Evolutionary conservation across 2,888 invertebrate genomes (phyloP).

Genomic region (Monoplex corrugatus): DNA sequence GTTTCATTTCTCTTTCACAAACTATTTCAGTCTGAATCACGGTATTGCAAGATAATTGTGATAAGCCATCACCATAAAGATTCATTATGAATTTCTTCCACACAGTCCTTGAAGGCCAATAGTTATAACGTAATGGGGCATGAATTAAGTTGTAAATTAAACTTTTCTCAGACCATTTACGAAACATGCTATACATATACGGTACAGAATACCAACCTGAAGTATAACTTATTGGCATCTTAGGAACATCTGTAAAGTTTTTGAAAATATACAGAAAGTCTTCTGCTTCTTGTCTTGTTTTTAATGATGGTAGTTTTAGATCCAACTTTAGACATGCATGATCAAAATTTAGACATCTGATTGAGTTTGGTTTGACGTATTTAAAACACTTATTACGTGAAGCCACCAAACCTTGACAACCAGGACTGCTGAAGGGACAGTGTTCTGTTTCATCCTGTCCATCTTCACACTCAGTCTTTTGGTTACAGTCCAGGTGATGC

Average conservation of each 20-base stretch:
- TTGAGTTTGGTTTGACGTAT: neutral
- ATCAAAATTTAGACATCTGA: neutral
- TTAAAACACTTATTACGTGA: neutral
- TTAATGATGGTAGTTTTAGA: neutral
- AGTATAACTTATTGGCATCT: neutral
- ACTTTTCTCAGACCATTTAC: neutral
- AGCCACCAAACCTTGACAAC: conserved; percentile 12
- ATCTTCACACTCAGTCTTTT: conserved; percentile 16
- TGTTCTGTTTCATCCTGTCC: conserved; percentile 34
- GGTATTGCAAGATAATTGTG: neutral
- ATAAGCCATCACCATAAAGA: neutral
- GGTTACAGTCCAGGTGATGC: conserved; percentile 34
- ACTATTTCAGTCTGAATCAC: neutral
- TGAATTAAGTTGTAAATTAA: neutral
- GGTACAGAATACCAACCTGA: neutral
- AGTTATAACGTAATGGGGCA: neutral
- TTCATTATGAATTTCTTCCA: too few relatives aligned
- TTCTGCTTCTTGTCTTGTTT: neutral
- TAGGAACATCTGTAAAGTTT: neutral
- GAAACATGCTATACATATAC: neutral
- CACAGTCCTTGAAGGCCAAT: neutral
- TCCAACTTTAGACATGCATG: neutral
- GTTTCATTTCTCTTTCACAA: too few relatives aligned
- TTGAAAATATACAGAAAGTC: neutral
- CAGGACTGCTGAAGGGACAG: conserved; percentile 15